These are phyloP conservation scores for Auanema freiburgensis DNA, from an alignment of 2,888 invertebrate genomes.

Conservation along the genomic window DNA sequence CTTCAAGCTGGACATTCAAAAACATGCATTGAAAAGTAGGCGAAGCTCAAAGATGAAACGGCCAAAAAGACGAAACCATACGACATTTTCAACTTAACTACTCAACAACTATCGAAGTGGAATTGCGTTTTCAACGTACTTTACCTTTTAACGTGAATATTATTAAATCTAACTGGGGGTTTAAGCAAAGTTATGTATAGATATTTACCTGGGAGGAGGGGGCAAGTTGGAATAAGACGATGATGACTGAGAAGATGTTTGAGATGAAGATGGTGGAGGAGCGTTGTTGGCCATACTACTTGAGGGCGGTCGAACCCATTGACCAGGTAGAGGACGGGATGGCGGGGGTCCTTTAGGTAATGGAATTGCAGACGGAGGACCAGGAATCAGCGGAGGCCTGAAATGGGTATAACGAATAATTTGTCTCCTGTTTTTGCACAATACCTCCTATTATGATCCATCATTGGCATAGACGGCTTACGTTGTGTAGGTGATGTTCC, in stretches of 20 bases:
- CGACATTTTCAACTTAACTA: no score
- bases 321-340: background rate
- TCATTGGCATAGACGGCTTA: conserved; percentile 9
- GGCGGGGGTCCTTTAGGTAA: conserved; percentile 12
- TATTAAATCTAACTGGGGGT: background rate
- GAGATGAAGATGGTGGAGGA: background rate
- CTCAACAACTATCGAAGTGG: no score
- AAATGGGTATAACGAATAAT: background rate
- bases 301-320: conserved; percentile 8
- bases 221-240: background rate
- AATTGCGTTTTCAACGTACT: no score
- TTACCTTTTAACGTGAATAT: no score
- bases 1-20: background rate
- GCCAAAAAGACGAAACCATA: no score
- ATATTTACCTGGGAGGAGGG: conserved; percentile 9
- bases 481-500: conserved; percentile 1
- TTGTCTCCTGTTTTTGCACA: background rate
- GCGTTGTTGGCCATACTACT: background rate
- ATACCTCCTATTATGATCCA: background rate
- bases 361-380: conserved; percentile 5
- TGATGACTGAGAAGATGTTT: conserved; percentile 3
- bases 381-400: background rate
- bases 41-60: no score
- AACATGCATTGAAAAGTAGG: no score
- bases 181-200: background rate